Percentiles rank a stretch among this genome's conserved stretches.
These are phyloP conservation scores for Xiphophorus birchmanni DNA, from an alignment of 2,797 vertebrate genomes.

Conservation along the genomic window DNA sequence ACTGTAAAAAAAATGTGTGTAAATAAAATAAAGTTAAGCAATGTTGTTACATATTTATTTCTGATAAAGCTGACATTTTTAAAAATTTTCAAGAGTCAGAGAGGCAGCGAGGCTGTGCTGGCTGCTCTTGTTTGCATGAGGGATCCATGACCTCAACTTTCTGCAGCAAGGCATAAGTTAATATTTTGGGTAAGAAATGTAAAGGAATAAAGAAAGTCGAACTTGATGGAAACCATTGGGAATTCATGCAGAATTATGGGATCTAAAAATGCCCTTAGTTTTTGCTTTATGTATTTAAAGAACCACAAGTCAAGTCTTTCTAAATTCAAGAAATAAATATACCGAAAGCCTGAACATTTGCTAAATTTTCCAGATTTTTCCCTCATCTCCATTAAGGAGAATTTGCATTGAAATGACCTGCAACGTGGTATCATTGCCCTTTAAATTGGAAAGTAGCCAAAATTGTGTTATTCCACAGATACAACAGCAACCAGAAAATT, in stretches of 20 bases:
- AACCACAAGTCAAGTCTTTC: neutral
- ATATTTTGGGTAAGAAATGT: neutral
- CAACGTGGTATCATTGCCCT: neutral
- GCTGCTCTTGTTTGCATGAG: neutral
- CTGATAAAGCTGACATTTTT: neutral
- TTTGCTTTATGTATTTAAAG: neutral
- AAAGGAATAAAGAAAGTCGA: neutral
- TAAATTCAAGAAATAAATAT: neutral
- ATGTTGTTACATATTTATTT: neutral
- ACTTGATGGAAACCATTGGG: neutral
- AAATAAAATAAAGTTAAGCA: neutral
- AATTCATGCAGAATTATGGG: neutral
- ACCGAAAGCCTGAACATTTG: neutral
- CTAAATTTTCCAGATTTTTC: too few relatives aligned
- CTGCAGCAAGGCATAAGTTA: neutral
- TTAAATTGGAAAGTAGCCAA: constrained; percentile 1
- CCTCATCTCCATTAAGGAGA: neutral
- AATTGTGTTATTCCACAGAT: neutral
- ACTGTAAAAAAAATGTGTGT: neutral
- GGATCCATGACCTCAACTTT: neutral
- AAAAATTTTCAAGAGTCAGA: neutral
- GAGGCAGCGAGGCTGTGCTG: neutral
- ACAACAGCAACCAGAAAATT: neutral
- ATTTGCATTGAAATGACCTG: neutral
- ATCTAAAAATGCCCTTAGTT: neutral